Percentiles rank a stretch among this genome's conserved stretches.
Evolutionary conservation across 2,113 vertebrate species (phyloP).

Genomic region (Elaphurus davidianus): DNA sequence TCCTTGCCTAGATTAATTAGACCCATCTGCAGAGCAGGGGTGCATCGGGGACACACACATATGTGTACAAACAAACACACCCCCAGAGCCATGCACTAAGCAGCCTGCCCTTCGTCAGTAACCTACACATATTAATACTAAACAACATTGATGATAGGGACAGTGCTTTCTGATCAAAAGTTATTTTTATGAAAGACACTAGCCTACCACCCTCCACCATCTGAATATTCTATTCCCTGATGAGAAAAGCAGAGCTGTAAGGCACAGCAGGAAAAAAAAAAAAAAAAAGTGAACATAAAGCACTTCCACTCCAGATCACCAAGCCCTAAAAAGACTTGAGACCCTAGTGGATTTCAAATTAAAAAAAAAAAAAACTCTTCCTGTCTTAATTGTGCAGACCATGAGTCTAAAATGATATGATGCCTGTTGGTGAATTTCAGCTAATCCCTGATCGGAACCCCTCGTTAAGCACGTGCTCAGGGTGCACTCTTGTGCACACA

Average conservation of each 20-base stretch:
- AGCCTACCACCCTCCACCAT: background rate
- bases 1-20: slow-evolving; percentile 46
- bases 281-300: background rate
- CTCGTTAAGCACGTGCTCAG: background rate
- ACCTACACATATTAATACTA: background rate
- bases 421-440: background rate
- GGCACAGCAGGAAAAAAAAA: background rate
- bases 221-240: background rate
- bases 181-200: background rate
- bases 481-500: accelerated
- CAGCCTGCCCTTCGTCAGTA: background rate
- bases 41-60: slow-evolving; percentile 39
- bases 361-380: background rate
- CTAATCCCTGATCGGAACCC: background rate
- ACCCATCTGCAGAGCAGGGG: slow-evolving; percentile 74
- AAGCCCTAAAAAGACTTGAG: background rate
- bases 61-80: background rate
- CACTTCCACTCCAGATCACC: background rate
- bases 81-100: background rate
- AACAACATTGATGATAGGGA: background rate
- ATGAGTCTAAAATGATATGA: background rate
- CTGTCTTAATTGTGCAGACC: background rate
- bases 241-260: background rate
- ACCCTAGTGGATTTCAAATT: background rate
- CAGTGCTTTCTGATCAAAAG: background rate